phyloP scores from a whole-genome alignment of 1,140 invertebrate genomes.

The Goniozus legneri region DNA sequence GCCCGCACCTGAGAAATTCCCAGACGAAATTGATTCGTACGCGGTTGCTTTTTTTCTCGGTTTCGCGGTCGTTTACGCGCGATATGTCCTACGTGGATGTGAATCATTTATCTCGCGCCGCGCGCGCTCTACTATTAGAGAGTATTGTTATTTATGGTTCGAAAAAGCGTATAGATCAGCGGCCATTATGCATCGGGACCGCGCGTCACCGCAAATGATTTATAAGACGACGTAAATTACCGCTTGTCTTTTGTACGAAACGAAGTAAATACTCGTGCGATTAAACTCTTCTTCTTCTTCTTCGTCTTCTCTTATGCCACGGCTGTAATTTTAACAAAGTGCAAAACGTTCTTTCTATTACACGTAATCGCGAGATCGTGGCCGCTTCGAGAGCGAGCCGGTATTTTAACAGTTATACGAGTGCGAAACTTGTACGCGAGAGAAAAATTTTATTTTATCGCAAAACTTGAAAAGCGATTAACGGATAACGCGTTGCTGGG shows the following conservation, averaged over 20 bases:
- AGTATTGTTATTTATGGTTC: conserved; percentile 33
- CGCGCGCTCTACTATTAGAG: conserved; percentile 27
- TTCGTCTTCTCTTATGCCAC: too few relatives aligned
- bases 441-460: too few relatives aligned
- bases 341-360: too few relatives aligned
- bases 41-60: conserved; percentile 13
- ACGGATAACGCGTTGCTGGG: too few relatives aligned
- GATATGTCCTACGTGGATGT: conserved; percentile 3
- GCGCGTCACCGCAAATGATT: conserved; percentile 22
- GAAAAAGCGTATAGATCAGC: conserved; percentile 27
- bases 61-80: conserved; percentile 5
- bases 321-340: conserved; percentile 21
- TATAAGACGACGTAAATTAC: conserved; percentile 30
- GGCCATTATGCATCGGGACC: conserved; percentile 28
- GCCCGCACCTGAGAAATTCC: conserved; percentile 30
- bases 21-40: conserved; percentile 35
- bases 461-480: too few relatives aligned
- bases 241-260: conserved; percentile 31
- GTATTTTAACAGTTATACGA: too few relatives aligned
- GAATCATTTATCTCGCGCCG: conserved; percentile 24
- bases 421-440: too few relatives aligned
- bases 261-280: conserved; percentile 24
- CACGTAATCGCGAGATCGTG: too few relatives aligned
- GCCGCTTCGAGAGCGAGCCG: too few relatives aligned
- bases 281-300: conserved; percentile 28